Evolutionary conservation across 2,797 vertebrate species (phyloP), one percentile per base, ranked within the genome.

Genomic region (Cossypha dichroa): DNA sequence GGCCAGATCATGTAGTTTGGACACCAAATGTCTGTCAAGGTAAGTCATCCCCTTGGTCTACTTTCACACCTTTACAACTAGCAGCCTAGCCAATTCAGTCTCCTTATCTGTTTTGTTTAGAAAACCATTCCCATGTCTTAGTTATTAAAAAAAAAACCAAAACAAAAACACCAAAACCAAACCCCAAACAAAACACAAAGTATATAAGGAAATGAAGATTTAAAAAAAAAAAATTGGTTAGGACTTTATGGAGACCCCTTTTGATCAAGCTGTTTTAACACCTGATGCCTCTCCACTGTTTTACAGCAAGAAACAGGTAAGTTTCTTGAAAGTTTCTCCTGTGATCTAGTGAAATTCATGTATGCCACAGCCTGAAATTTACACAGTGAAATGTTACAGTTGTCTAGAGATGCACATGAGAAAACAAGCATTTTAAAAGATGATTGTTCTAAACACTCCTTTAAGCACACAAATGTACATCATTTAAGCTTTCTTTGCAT

Each of bases 381-480:
- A 88, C 70, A 76, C 55, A 52, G 36, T 79, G 63, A 92, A 88
- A 70, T 52, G 26, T 59, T 87, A 83, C 69, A 93, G 77, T 36
- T 88, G 59, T 77, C 67, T 82, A 49, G 12, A 90, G 55, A 73
- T 33, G 34, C 34, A 6, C 48, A 48, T 2, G 5, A 59, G 67
- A 93, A 95, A 79, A 87, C 34, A 95, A 64, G 56, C 52, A 64
- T 69, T 85, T 62, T 79, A 52, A 73, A 86, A 86, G 48, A 82
- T 8, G 55, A 92, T 96, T 84, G 77, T 87, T 88, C 60, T 67
- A 45, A 94, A 77, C 18, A 54, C 38, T 87, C 69, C 67, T 79
- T 81, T 73, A 92, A 93, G 45, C 77, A 88, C 66, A 93, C 15
- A 94, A 56, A 93, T 14, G 25, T 54, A 83, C 31, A 87, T 40